These are phyloP conservation scores for Agonopterix arenella DNA, from an alignment of 2,888 invertebrate genomes.

Conservation along the genomic window DNA sequence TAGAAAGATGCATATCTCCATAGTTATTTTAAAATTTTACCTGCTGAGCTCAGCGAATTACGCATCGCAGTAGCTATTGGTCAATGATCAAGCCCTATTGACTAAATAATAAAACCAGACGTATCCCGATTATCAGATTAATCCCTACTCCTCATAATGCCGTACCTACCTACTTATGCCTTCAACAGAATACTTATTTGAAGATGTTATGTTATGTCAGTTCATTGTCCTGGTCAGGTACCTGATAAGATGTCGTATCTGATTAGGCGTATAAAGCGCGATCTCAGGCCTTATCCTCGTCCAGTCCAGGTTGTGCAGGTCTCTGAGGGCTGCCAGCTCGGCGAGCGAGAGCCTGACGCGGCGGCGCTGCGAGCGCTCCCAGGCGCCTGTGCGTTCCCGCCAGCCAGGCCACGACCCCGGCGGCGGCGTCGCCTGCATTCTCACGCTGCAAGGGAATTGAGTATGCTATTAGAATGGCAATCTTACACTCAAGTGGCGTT, in stretches of 20 bases:
- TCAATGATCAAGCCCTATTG: too few species aligned
- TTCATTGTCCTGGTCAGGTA: background rate
- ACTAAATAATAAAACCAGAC: too few species aligned
- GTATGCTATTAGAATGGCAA: background rate
- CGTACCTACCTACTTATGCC: too few species aligned
- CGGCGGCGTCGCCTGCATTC: conserved; percentile 20
- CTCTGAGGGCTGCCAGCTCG: conserved; percentile 14
- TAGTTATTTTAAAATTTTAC: too few species aligned
- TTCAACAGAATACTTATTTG: too few species aligned
- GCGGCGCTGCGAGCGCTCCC: conserved; percentile 17
- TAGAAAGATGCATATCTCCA: too few species aligned
- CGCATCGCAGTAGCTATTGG: too few species aligned
- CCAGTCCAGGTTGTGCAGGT: conserved; percentile 18
- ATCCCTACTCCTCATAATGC: too few species aligned
- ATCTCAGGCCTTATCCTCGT: conserved; percentile 18
- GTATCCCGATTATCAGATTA: too few species aligned
- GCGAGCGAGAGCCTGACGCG: conserved; percentile 18
- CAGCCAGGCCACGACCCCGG: conserved; percentile 2
- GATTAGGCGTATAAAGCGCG: conserved; percentile 20
- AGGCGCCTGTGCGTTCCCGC: conserved; percentile 12
- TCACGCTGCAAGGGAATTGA: background rate
- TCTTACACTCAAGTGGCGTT: too few species aligned
- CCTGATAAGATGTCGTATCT: conserved; percentile 23
- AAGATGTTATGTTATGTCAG: too few species aligned
- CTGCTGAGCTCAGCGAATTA: too few species aligned